Percentiles rank a stretch among this genome's conserved stretches.
These are phyloP conservation scores for Baccha elongata DNA, from an alignment of 2,888 invertebrate species.

Conservation along the genomic window DNA sequence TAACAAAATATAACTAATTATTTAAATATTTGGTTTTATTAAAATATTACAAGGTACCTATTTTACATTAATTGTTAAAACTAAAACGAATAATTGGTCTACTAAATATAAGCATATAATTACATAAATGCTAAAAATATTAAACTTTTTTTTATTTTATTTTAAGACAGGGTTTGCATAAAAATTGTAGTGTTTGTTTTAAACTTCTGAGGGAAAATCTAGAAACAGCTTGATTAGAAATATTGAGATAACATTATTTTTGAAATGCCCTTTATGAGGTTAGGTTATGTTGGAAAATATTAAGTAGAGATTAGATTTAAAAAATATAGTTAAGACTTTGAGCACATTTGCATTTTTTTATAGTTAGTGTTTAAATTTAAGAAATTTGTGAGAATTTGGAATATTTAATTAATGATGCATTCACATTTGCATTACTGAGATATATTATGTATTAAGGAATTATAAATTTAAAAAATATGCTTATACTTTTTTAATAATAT, in stretches of 20 bases:
- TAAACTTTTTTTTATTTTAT: neutral
- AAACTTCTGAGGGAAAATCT: neutral
- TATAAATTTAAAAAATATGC: slow-evolving; percentile 20
- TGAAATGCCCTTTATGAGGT: slow-evolving; percentile 21
- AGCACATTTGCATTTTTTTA: slow-evolving; percentile 42
- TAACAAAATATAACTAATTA: no score
- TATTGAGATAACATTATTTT: neutral
- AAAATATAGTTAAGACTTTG: slow-evolving; percentile 34
- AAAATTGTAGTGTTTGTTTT: neutral
- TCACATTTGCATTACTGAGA: neutral
- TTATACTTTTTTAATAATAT: neutral
- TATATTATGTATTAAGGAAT: slow-evolving; percentile 14
- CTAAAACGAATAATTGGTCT: slow-evolving; percentile 35
- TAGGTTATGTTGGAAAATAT: neutral
- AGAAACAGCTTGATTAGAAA: neutral
- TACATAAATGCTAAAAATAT: slow-evolving; percentile 21
- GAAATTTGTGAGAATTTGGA: slow-evolving; percentile 37
- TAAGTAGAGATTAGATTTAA: neutral
- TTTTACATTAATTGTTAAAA: slow-evolving; percentile 31
- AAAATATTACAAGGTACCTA: slow-evolving; percentile 43
- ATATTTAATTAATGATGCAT: slow-evolving; percentile 5
- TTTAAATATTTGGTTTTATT: slow-evolving; percentile 47
- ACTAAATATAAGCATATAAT: neutral
- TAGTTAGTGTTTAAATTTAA: slow-evolving; percentile 19
- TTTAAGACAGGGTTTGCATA: neutral